phyloP scores from a whole-genome alignment of 2,113 vertebrate genomes.

The Camelus bactrianus region DNA sequence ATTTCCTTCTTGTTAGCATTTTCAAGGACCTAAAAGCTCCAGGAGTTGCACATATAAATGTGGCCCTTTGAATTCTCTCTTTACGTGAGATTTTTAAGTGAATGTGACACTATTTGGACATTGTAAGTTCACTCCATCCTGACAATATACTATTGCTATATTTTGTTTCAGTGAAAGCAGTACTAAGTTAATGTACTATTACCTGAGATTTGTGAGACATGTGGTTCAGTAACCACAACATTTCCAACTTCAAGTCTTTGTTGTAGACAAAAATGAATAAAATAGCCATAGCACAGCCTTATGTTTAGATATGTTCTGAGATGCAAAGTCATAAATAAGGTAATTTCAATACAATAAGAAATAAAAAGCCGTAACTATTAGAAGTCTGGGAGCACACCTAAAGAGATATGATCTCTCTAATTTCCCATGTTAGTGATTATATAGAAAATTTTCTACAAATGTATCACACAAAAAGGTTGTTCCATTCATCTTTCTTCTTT shows the following conservation, averaged over 20 bases:
- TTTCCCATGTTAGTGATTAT: not conserved
- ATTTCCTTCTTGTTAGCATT: not conserved
- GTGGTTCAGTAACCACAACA: no score
- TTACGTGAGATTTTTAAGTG: slow-evolving; percentile 8
- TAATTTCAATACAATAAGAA: not conserved
- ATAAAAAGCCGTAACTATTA: not conserved
- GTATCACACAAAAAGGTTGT: not conserved
- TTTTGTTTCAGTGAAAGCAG: not conserved
- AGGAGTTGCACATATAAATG: not conserved
- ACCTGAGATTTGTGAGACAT: not conserved
- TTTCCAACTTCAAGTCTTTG: not conserved
- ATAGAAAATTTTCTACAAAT: slow-evolving; percentile 1
- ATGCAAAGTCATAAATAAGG: not conserved
- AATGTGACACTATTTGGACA: not conserved
- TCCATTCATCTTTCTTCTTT: not conserved
- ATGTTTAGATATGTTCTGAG: not conserved
- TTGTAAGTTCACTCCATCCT: not conserved
- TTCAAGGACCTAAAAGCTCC: not conserved
- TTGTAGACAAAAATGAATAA: not conserved
- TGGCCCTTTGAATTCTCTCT: not conserved
- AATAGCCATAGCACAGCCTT: not conserved
- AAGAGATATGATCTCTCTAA: not conserved
- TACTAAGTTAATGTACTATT: not conserved
- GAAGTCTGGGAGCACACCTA: not conserved
- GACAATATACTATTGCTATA: not conserved